These are phyloP conservation scores for Nemapogon koenigi DNA, from an alignment of 2,888 invertebrate species.

Conservation along the genomic window DNA sequence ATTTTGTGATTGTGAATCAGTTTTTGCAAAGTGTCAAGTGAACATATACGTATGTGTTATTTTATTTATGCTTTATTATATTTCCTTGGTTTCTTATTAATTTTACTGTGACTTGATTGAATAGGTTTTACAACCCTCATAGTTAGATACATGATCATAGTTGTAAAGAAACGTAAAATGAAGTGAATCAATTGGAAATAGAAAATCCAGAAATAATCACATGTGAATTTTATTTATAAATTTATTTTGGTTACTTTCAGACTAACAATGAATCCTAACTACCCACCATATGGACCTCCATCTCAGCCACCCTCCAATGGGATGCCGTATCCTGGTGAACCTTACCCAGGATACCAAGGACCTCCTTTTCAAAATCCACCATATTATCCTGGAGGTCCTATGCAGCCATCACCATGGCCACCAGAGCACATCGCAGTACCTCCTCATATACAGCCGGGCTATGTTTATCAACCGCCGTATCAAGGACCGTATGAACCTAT, in stretches of 20 bases:
- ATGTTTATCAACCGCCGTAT: slow-evolving; percentile 4
- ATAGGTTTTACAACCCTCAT: too few relatives aligned
- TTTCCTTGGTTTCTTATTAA: background rate
- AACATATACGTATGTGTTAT: background rate
- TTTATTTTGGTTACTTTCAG: too few relatives aligned
- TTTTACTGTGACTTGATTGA: background rate
- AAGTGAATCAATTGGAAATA: too few relatives aligned
- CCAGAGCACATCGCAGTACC: slow-evolving; percentile 1
- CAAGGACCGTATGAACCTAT: slow-evolving; percentile 3
- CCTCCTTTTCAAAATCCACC: slow-evolving; percentile 2
- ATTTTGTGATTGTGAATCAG: too few relatives aligned
- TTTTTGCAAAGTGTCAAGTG: background rate
- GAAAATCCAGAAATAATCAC: too few relatives aligned
- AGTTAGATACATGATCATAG: too few relatives aligned
- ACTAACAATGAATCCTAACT: slow-evolving; percentile 5
- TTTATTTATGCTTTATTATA: background rate
- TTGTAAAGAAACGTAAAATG: too few relatives aligned
- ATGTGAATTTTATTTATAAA: too few relatives aligned
- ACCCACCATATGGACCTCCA: slow-evolving; percentile 10
- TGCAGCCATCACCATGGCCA: slow-evolving; percentile 2
- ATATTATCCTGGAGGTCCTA: slow-evolving; percentile 2
- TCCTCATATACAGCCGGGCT: slow-evolving; percentile 3
- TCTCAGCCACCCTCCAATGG: background rate
- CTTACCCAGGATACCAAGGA: slow-evolving; percentile 5
- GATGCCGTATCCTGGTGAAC: slow-evolving; percentile 10